Evolutionary conservation across 2,797 vertebrate genomes (phyloP).

Genomic region (Tenualosa ilisha): DNA sequence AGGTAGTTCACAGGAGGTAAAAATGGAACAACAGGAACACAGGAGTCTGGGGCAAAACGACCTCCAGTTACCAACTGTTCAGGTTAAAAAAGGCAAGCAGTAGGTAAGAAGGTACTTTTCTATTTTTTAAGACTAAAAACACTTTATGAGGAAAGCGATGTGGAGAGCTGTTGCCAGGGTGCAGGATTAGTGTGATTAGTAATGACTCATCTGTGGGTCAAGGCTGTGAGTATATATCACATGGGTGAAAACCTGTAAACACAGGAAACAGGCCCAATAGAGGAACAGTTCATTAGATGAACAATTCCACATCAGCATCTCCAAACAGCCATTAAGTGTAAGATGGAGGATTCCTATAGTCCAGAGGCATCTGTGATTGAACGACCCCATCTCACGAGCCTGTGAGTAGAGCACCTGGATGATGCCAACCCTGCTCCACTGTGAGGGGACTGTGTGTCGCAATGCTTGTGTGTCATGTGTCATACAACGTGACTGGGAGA

Average conservation of each 20-base stretch:
- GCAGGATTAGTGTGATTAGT: conserved; percentile 42
- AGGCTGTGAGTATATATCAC: conserved; percentile 32
- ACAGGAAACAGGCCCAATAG: not conserved
- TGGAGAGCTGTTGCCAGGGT: conserved; percentile 35
- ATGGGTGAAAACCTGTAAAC: not conserved
- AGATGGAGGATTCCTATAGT: not conserved
- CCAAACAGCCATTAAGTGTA: not conserved
- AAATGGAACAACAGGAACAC: conserved; percentile 17
- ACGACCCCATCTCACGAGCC: not conserved
- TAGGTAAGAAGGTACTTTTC: conserved; percentile 34
- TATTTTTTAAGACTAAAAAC: conserved; percentile 45
- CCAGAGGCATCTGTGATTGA: not conserved
- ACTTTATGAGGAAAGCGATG: conserved; percentile 32
- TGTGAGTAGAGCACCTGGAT: conserved; percentile 10
- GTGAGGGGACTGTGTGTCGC: not conserved
- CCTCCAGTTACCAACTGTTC: conserved; percentile 34
- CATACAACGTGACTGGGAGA: conserved; percentile 23
- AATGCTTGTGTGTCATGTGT: not conserved
- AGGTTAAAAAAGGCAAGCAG: conserved; percentile 24
- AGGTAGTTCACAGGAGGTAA: conserved; percentile 7
- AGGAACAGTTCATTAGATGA: not conserved
- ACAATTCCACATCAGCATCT: not conserved
- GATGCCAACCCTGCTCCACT: conserved; percentile 23
- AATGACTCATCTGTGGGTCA: conserved; percentile 36
- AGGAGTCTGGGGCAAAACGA: conserved; percentile 10